Evolutionary conservation across 2,888 invertebrate species (phyloP), one percentile per base, ranked within the genome.

Genomic region (Synergus itoensis): DNA sequence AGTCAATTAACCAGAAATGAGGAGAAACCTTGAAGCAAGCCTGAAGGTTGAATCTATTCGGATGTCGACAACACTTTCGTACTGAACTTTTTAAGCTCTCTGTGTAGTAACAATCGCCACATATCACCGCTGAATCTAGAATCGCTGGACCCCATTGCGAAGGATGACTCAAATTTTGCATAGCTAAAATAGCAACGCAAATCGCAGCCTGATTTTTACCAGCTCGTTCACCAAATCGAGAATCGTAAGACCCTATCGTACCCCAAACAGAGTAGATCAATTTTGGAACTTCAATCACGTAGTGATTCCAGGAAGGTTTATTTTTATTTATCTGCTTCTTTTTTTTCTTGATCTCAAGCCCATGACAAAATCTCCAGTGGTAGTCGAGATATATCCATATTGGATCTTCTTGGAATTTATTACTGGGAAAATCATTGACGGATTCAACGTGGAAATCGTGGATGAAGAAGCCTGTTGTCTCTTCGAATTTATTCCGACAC

Each of bases 341-440:
- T 79, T 16, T 77, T 73, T 45, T 76, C 77, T 40, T 57, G 5
- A 41, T 48, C 28, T 57, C 45, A 0, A 85, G 85, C 9, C 16
- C 11, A 69, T 88, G 87, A 14, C 80, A 78, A 45, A 89, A 89
- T 62, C 89, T 88, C 92, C 92, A 92, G 7, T 92, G 90, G 57
- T 88, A 91, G 63, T 92, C 92, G 4, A 92, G 77, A 67, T 92
- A 92, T 4, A 89, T 80, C 92, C 92, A 92, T 84, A 92, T 89
- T 0, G 91, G 89, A 79, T 92, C 92, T 77, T 92, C 92, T 8
- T 87, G 82, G 40, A 89, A 89, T 2, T 85, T 84, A 3, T 80
- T 81, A 62, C 77, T 87, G 0, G 87, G 67, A 0, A 84, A 83
- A 1, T 86, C 86, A 57, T 89, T 84, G 0, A 87, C 84, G 4